Evolutionary conservation across 2,888 invertebrate species (phyloP), one percentile per base, ranked within the genome.

Genomic region (Cataglyphis altisquamis): DNA sequence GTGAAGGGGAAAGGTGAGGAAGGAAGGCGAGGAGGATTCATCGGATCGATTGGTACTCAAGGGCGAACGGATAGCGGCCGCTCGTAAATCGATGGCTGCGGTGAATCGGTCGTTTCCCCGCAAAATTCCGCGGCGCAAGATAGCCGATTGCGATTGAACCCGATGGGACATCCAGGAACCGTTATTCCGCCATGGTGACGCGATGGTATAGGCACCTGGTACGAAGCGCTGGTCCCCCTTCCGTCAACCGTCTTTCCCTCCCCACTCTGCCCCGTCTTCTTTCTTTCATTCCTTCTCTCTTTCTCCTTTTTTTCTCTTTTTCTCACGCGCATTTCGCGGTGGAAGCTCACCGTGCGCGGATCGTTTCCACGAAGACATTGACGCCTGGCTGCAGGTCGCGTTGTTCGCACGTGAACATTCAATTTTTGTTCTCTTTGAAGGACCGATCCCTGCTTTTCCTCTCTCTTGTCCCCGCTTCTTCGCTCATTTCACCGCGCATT

Each of bases 111-210:
- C 87, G 90, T 90, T 90, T 91, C 90, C 89, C 85, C 87, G 90
- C 89, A 86, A 91, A 91, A 91, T 90, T 90, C 91, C 88, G 86
- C 83, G 83, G 86, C 84, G 84, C 88, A 87, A 92, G 93, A 78
- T 70, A 94, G 91, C 85, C 91, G 92, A 92, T 91, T 90, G 90
- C 91, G 93, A 94, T 94, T 93, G 92, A 93, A 91, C 92, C 91
- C 91, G 91, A 91, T 92, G 93, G 92, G 91, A 93, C 92, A 92
- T 92, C 90, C 89, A 85, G 84, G 89, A 89, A 93, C 94, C 94
- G 94, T 94, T 94, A 94, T 86, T 88, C 87, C 90, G 86, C 88
- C 90, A 87, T 90, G 92, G 91, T 93, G 92, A 91, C 91, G 92
- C 90, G 90, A 90, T 89, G 89, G 90, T 88, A 91, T 87, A 89